These are phyloP conservation scores for Origma solitaria DNA, from an alignment of 2,113 vertebrate species.

Conservation along the genomic window DNA sequence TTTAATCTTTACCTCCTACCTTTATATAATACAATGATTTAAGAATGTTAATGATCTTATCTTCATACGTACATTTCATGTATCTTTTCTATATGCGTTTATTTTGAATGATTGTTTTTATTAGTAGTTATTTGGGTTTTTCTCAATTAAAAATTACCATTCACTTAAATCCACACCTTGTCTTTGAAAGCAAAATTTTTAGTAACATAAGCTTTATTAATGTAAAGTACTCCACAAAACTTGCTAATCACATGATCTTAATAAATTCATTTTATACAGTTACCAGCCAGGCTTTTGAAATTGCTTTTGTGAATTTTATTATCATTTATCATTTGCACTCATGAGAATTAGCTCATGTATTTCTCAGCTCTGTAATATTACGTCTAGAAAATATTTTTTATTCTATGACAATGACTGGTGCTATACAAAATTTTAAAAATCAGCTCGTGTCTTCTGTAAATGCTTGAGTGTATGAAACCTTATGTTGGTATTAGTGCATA, in stretches of 20 bases:
- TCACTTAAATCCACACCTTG: background rate
- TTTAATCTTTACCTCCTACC: background rate
- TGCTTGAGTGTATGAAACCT: background rate
- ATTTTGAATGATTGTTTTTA: background rate
- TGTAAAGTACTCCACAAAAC: background rate
- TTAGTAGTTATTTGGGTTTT: background rate
- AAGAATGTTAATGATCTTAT: background rate
- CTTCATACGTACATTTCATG: background rate
- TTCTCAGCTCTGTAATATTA: background rate
- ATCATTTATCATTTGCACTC: background rate
- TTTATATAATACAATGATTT: background rate
- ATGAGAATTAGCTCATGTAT: background rate
- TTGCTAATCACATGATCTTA: background rate
- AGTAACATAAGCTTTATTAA: background rate
- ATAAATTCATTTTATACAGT: constrained; percentile 10
- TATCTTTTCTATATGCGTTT: background rate
- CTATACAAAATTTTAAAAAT: background rate
- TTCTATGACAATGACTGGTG: background rate
- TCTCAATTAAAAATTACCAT: background rate
- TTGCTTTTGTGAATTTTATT: background rate
- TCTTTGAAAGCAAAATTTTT: background rate
- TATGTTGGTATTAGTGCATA: background rate
- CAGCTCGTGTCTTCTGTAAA: background rate
- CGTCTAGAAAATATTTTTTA: background rate
- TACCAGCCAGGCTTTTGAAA: background rate